Evolutionary conservation across 2,888 invertebrate species (phyloP), one percentile per base, ranked within the genome.

Genomic region (Aspidiotus rigidus): DNA sequence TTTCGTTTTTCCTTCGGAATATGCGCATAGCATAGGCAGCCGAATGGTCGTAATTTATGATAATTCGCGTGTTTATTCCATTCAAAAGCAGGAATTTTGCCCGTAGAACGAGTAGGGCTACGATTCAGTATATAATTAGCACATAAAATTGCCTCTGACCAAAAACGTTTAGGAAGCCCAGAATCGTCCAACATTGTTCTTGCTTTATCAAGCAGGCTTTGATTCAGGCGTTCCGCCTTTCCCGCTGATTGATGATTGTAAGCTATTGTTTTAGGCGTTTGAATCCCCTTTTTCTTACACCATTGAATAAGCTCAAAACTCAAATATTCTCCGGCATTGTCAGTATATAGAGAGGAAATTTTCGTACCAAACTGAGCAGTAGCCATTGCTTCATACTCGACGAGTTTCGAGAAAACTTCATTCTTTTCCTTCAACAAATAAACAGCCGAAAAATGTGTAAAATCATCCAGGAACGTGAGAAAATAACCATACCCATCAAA

Each of bases 391-490:
- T 59, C 59, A 59, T 59, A 59, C 13, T 59, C 39, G 8, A 10
- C 7, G 6, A 59, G 39, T 59, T 59, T 59, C 6, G 17, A 17
- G 6, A 59, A 59, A 28, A 59, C 59, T 28, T 59, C 59, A 39
- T 2, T 11, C 7, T 59, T 59, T 13, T 17, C 7, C 13, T 59
- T 28, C 11, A 59, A 28, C 39, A 59, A 39, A 59, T 59, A 59
- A 11, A 59, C 59, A 11, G 28, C 28, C 10, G 59, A 28, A 39
- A 28, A 59, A 59, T 59, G 59, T 2, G 59, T 59, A 59, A 11
- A 28, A 7, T 39, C 13, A 59, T 59, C 59, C 3, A 59, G 9
- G 6, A 59, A 59, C 28, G 59, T 59, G 10, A 59, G 28, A 59
- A 59, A 59, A 39, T 59, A 59, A 13, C 3, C 39, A 10, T 59